phyloP scores from a whole-genome alignment of 2,888 invertebrate species.

The Macrophya alboannulata region DNA sequence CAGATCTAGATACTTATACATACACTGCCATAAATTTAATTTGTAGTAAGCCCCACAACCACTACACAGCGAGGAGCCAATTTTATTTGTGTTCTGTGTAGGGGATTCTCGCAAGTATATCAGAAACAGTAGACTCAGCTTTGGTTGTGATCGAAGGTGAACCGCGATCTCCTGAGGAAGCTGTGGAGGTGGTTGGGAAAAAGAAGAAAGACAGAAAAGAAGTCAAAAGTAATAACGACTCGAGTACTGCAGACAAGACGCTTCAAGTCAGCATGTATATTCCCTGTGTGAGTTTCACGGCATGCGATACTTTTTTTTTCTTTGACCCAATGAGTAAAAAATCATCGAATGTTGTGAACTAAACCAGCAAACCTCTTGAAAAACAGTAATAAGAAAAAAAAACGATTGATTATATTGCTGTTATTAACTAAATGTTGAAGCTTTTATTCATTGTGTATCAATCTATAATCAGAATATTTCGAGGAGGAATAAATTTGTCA shows the following conservation, averaged over 20 bases:
- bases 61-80: constrained; percentile 16
- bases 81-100: constrained; percentile 73
- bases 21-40: constrained; percentile 12
- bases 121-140: constrained; percentile 84
- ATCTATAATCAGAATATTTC: not conserved
- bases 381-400: not conserved
- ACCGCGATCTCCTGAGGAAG: constrained; percentile 84
- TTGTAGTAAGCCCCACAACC: not conserved
- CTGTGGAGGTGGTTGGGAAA: constrained; percentile 85
- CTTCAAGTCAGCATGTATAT: constrained; percentile 87
- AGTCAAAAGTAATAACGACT: constrained; percentile 78
- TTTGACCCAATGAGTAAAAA: not conserved
- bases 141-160: constrained; percentile 90
- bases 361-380: not conserved
- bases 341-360: not conserved
- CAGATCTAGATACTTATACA: not conserved
- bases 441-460: not conserved
- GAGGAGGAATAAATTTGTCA: constrained; percentile 2
- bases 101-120: constrained; percentile 84
- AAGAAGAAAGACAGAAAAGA: constrained; percentile 83
- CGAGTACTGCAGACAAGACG: constrained; percentile 78
- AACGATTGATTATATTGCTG: not conserved
- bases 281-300: constrained; percentile 84
- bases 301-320: not conserved
- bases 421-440: not conserved